Conservation (phyloP, 2,888 invertebrate species). For the Microctonus brassicae region DNA sequence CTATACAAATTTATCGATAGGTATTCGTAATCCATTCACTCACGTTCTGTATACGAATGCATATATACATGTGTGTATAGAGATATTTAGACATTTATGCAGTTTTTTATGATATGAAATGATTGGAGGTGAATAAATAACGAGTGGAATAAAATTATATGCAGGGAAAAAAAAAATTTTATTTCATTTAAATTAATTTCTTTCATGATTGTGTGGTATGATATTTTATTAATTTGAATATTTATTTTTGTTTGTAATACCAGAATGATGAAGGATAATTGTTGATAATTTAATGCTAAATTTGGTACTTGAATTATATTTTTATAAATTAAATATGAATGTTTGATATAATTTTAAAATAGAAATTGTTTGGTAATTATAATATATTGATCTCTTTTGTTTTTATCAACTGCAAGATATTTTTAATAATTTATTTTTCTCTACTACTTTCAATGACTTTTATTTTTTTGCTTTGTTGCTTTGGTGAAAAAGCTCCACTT, state of each 20-base stretch:
- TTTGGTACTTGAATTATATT: too few species aligned
- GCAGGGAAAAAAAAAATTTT: background rate
- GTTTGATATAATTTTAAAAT: too few species aligned
- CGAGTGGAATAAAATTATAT: background rate
- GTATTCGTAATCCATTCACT: conserved; percentile 7
- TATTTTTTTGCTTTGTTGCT: conserved; percentile 10
- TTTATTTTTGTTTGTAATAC: too few species aligned
- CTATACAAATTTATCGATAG: conserved; percentile 1
- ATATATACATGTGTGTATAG: background rate
- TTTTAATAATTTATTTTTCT: conserved; percentile 25
- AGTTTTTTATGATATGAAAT: background rate
- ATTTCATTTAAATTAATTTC: background rate
- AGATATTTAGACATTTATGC: background rate
- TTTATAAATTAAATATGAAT: too few species aligned
- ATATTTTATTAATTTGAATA: too few species aligned
- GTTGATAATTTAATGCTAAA: too few species aligned
- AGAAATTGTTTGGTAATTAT: too few species aligned
- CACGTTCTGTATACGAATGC: background rate
- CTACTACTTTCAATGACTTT: conserved; percentile 47
- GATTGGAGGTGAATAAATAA: background rate
- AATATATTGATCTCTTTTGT: conserved; percentile 48
- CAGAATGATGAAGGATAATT: too few species aligned
- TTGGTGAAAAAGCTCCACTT: conserved; percentile 38
- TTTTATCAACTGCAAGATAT: conserved; percentile 33
- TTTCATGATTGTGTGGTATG: background rate